phyloP scores from a whole-genome alignment of 1,140 invertebrate species.

The Dendroctonus ponderosae region DNA sequence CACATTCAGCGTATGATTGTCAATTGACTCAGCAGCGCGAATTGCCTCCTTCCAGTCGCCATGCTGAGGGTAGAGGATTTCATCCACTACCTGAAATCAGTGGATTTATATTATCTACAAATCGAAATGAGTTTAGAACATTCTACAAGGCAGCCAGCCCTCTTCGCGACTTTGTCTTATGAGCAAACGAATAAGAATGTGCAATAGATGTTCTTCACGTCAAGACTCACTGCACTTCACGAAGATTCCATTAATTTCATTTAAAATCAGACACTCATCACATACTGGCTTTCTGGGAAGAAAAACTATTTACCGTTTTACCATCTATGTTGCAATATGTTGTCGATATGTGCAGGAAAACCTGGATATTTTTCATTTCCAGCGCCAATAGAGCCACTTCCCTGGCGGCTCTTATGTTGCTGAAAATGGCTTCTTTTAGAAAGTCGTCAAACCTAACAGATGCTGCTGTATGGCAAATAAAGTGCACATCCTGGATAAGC shows the following conservation, averaged over 20 bases:
- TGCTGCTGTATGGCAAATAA: constrained; percentile 92
- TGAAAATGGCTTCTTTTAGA: constrained; percentile 59
- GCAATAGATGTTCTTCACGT: too few relatives aligned
- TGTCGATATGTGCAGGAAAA: constrained; percentile 78
- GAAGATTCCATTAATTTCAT: neutral
- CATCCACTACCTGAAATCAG: constrained; percentile 7
- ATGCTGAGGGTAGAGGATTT: constrained; percentile 80
- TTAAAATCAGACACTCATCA: too few relatives aligned
- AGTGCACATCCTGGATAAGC: constrained; percentile 68
- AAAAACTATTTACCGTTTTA: constrained; percentile 49
- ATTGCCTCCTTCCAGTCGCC: constrained; percentile 83
- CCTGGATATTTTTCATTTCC: constrained; percentile 59
- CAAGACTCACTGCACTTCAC: too few relatives aligned
- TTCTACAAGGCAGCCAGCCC: too few relatives aligned
- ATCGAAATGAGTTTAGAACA: neutral
- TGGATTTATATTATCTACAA: neutral
- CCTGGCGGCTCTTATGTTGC: constrained; percentile 58
- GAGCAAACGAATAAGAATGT: neutral
- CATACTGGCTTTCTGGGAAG: neutral
- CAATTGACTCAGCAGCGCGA: constrained; percentile 74
- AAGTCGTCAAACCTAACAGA: constrained; percentile 83
- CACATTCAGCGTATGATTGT: constrained; percentile 63
- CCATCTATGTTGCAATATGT: constrained; percentile 72
- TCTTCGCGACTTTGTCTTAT: too few relatives aligned
- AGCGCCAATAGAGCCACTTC: constrained; percentile 56